These are phyloP conservation scores for Sinotaia quadrata DNA, from an alignment of 2,888 invertebrate species.

Conservation along the genomic window DNA sequence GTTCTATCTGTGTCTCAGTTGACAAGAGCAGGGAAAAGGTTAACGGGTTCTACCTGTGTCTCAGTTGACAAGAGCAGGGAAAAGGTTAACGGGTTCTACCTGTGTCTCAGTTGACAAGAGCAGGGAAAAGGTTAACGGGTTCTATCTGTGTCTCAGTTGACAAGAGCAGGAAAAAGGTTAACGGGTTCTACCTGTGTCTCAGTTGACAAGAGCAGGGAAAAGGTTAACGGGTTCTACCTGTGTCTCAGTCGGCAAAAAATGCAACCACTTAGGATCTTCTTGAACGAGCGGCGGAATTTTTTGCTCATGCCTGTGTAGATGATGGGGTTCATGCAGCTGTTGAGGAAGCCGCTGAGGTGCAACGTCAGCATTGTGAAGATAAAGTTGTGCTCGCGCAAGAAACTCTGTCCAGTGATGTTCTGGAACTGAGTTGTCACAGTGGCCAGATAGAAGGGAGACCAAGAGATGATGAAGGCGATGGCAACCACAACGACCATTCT, in stretches of 20 bases:
- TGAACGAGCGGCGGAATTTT: slow-evolving; percentile 70
- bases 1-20: no score
- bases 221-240: no score
- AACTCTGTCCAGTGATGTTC: slow-evolving; percentile 53
- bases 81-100: no score
- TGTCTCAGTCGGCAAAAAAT: slow-evolving; percentile 36
- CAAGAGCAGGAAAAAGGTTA: no score
- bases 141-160: no score
- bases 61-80: no score
- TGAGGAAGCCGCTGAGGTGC: slow-evolving; percentile 73
- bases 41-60: no score
- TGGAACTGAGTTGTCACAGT: slow-evolving; percentile 72
- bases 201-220: no score
- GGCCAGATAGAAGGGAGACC: slow-evolving; percentile 74
- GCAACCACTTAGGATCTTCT: slow-evolving; percentile 47
- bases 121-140: no score
- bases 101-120: no score
- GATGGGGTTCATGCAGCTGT: slow-evolving; percentile 74
- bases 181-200: no score
- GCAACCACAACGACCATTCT: slow-evolving; percentile 74
- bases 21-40: no score
- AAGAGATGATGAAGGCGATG: slow-evolving; percentile 71
- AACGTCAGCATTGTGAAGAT: slow-evolving; percentile 73
- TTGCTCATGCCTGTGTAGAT: slow-evolving; percentile 74
- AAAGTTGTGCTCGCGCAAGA: slow-evolving; percentile 70